phyloP scores from a whole-genome alignment of 1,140 invertebrate genomes.

The Drosophila tropicalis region DNA sequence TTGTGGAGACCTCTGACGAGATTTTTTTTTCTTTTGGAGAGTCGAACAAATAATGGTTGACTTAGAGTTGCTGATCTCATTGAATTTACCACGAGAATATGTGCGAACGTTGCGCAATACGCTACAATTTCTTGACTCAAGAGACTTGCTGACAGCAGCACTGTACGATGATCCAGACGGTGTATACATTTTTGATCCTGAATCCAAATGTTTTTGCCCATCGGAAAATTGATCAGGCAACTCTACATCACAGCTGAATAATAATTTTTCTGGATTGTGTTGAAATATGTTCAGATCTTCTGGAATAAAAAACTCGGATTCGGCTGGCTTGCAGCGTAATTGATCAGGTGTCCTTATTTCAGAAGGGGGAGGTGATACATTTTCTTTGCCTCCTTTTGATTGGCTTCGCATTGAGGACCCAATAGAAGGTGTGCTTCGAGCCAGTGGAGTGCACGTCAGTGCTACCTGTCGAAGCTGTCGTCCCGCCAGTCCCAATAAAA shows the following conservation, averaged over 20 bases:
- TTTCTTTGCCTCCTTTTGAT: conserved; percentile 36
- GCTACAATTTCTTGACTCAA: not conserved
- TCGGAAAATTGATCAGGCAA: not conserved
- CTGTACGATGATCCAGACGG: not conserved
- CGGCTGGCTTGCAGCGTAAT: conserved; percentile 19
- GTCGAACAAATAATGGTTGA: conserved; percentile 46
- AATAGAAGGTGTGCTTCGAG: conserved; percentile 47
- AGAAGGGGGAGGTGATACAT: conserved; percentile 1
- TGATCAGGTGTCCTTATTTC: conserved; percentile 42
- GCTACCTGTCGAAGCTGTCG: not conserved
- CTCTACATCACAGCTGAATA: not conserved
- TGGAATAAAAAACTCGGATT: not conserved
- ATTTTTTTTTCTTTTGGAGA: conserved; percentile 43
- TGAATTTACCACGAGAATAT: conserved; percentile 48
- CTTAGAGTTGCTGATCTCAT: conserved; percentile 1
- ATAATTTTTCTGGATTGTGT: not conserved
- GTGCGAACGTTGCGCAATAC: conserved; percentile 48
- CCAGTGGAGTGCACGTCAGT: conserved; percentile 33
- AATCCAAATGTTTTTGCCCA: not conserved
- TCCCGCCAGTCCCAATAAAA: not conserved
- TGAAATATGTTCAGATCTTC: not conserved
- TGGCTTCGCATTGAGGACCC: not conserved
- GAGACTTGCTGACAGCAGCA: not conserved
- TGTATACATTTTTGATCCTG: not conserved
- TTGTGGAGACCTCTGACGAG: conserved; percentile 28